These are phyloP conservation scores for Deilephila elpenor DNA, from an alignment of 2,888 invertebrate species.

Conservation along the genomic window DNA sequence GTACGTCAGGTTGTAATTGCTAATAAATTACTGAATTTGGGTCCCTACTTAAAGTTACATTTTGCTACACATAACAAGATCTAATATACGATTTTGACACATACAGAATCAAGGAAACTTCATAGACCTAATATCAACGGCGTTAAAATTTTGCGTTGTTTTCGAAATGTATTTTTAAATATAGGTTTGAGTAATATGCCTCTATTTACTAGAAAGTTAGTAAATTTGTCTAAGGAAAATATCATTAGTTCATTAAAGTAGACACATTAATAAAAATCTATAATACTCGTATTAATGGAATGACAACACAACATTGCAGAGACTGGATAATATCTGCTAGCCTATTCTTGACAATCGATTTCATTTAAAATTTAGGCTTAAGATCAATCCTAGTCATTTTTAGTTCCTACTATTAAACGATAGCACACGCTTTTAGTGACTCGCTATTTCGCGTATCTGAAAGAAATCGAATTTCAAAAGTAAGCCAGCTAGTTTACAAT, in stretches of 20 bases:
- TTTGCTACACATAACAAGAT: constrained; percentile 12
- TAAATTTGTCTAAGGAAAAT: background rate
- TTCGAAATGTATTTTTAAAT: background rate
- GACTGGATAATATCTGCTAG: background rate
- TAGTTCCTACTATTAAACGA: no score
- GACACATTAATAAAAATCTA: background rate
- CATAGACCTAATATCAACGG: background rate
- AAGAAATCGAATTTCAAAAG: no score
- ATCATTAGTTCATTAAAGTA: background rate
- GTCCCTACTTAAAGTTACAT: constrained; percentile 44
- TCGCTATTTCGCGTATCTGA: no score
- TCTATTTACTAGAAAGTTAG: background rate
- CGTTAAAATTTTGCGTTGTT: background rate
- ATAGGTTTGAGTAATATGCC: background rate
- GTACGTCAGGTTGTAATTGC: constrained; percentile 41
- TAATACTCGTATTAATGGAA: background rate
- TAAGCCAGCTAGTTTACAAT: background rate
- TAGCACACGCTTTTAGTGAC: no score
- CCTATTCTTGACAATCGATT: no score
- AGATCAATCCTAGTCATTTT: no score
- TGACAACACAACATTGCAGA: background rate
- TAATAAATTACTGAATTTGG: constrained; percentile 38
- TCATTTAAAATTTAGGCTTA: no score
- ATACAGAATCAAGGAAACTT: background rate
- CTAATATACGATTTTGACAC: constrained; percentile 28